Percentiles rank a stretch among this genome's conserved stretches.
These are phyloP conservation scores for Synchiropus splendidus DNA, from an alignment of 2,113 vertebrate genomes.

Conservation along the genomic window DNA sequence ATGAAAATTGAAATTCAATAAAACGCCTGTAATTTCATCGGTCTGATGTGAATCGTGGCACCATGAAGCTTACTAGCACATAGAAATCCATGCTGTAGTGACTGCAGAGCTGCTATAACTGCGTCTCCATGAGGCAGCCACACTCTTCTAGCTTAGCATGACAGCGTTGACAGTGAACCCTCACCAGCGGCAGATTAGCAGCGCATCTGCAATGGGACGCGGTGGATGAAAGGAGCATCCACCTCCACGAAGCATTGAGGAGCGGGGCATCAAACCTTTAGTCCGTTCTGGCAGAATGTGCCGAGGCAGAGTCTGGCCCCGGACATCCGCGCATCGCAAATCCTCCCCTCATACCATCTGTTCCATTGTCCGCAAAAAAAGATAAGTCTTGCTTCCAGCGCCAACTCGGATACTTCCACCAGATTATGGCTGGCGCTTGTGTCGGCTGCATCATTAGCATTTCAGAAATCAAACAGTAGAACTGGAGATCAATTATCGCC, in stretches of 20 bases:
- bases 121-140: too few relatives aligned
- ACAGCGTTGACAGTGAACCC: too few relatives aligned
- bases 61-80: too few relatives aligned
- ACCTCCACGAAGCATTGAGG: constrained; percentile 26
- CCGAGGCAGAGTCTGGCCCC: constrained; percentile 46
- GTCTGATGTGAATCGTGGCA: too few relatives aligned
- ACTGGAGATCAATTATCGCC: constrained; percentile 22
- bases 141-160: too few relatives aligned
- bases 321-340: constrained; percentile 57
- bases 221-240: too few relatives aligned
- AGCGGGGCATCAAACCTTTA: constrained; percentile 47
- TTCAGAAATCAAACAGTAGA: constrained; percentile 22
- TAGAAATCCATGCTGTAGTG: too few relatives aligned
- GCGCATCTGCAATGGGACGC: too few relatives aligned
- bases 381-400: constrained; percentile 47
- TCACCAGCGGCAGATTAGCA: too few relatives aligned
- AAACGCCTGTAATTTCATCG: too few relatives aligned
- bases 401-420: constrained; percentile 20
- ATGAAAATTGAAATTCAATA: too few relatives aligned
- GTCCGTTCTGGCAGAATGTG: constrained; percentile 50
- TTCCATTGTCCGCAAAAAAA: constrained; percentile 54
- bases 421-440: constrained; percentile 27
- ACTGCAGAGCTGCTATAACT: too few relatives aligned
- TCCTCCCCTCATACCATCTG: constrained; percentile 57
- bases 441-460: constrained; percentile 29